These are phyloP conservation scores for Carpatolechia fugitivella DNA, from an alignment of 2,888 invertebrate species.

Conservation along the genomic window DNA sequence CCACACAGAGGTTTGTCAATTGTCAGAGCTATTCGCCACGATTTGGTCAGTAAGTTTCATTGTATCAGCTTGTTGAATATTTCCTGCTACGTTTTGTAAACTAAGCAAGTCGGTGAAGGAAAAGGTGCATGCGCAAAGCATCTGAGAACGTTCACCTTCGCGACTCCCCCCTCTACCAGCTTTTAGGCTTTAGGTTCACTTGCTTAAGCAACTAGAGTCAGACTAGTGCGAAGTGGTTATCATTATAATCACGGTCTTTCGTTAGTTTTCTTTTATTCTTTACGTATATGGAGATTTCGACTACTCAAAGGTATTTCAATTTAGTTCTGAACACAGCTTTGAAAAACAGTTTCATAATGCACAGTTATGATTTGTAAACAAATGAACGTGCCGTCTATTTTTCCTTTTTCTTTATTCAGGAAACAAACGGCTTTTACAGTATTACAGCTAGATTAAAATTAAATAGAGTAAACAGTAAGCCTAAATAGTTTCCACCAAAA, in stretches of 20 bases:
- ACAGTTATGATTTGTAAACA: too few species aligned
- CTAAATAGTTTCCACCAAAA: too few species aligned
- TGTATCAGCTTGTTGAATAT: not conserved
- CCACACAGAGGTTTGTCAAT: slow-evolving; percentile 63
- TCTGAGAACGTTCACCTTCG: not conserved
- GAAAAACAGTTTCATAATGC: too few species aligned
- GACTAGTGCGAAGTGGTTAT: not conserved
- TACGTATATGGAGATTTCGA: not conserved
- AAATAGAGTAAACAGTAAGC: too few species aligned
- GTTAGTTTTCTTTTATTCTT: not conserved
- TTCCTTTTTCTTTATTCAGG: too few species aligned
- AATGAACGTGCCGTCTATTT: too few species aligned
- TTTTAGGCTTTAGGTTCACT: not conserved
- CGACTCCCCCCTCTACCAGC: not conserved
- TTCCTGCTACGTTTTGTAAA: not conserved
- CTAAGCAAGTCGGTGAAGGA: not conserved
- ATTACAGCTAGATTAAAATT: too few species aligned
- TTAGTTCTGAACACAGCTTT: too few species aligned
- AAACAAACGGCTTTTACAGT: too few species aligned
- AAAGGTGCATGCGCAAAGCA: slow-evolving; percentile 4
- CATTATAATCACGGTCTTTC: not conserved
- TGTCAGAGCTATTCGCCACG: not conserved
- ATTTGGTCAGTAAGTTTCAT: not conserved
- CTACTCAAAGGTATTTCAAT: not conserved
- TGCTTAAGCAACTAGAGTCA: too few species aligned